These are phyloP conservation scores for Empidonax traillii DNA, from an alignment of 2,113 vertebrate genomes.

Conservation along the genomic window DNA sequence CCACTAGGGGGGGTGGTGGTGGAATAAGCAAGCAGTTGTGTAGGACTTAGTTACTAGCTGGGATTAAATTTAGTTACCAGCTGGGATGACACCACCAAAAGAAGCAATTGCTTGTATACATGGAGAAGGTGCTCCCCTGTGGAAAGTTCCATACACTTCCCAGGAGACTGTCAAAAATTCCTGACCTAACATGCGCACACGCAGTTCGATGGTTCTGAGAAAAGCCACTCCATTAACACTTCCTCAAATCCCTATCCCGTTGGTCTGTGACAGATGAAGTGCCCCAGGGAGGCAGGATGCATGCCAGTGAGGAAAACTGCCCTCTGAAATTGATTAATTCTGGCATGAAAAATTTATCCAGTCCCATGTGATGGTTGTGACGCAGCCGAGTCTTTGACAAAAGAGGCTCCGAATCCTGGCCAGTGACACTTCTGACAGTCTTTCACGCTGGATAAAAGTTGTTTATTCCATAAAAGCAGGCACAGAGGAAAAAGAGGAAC, in stretches of 20 bases:
- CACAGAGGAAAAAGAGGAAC: background rate
- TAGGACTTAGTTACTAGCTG: background rate
- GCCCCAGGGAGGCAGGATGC: background rate
- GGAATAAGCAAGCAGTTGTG: background rate
- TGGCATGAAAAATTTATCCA: background rate
- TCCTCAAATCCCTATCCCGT: background rate
- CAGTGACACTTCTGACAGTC: background rate
- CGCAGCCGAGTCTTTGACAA: fast-evolving
- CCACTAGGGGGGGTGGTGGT: background rate
- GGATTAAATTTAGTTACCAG: background rate
- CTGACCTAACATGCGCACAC: fast-evolving
- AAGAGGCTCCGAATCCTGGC: background rate
- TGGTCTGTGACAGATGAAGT: background rate
- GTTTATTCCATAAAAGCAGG: background rate
- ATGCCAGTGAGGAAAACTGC: background rate
- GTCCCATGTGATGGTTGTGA: background rate
- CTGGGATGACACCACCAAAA: background rate
- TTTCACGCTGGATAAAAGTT: background rate
- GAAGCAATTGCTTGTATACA: background rate
- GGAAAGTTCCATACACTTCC: background rate
- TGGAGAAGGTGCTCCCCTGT: background rate
- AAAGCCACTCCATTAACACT: background rate
- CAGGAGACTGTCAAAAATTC: background rate
- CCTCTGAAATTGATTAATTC: background rate
- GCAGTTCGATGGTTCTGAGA: background rate